Base-by-base conservation (phyloP, 2,113 vertebrate genomes). In the Salvelinus alpinus region DNA sequence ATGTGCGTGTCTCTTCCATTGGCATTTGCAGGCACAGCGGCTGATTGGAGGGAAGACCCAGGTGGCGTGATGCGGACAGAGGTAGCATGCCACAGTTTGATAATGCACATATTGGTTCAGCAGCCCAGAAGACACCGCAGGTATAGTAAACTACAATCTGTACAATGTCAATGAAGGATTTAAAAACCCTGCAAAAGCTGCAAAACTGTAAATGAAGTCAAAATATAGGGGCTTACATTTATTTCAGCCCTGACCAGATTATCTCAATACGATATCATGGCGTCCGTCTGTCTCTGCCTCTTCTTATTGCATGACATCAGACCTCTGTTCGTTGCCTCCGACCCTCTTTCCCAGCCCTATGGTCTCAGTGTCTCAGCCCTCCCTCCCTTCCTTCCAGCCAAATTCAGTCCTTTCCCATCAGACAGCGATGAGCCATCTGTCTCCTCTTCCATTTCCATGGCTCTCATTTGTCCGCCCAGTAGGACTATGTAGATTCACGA, bases 391-490 rank as follows among this genome's bases (percentile, higher is more conserved):
- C 82, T 72, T 51, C 29, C 77, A 79, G 83, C 80, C 85, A 78
- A 70, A 75, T 76, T 74, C 64, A 73, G 77, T 79, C 85, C 82
- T 86, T 88, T 86, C 85, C 81, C 89, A 89, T 87, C 85, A 89
- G 89, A 89, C 85, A 87, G 80, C 85, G 80, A 83, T 76, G 84
- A 86, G 85, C 90, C 92, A 92, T 93, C 89, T 92, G 90, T 90
- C 88, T 83, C 79, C 79, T 84, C 83, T 80, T 85, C 85, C 87
- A 78, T 87, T 86, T 89, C 86, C 64, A 16, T 73, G 83, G 86
- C 87, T 73, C 81, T 92, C 89, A 92, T 92, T 92, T 93, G 85
- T 88, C 82, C 73, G 85, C 92, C 81, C 91, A 88, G 90, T 92
- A 90, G 90, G 92, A 90, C 85, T 75, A 80, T 84, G 84, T 85